These are phyloP conservation scores for Ataeniobius toweri DNA, from an alignment of 2,797 vertebrate species.

Conservation along the genomic window DNA sequence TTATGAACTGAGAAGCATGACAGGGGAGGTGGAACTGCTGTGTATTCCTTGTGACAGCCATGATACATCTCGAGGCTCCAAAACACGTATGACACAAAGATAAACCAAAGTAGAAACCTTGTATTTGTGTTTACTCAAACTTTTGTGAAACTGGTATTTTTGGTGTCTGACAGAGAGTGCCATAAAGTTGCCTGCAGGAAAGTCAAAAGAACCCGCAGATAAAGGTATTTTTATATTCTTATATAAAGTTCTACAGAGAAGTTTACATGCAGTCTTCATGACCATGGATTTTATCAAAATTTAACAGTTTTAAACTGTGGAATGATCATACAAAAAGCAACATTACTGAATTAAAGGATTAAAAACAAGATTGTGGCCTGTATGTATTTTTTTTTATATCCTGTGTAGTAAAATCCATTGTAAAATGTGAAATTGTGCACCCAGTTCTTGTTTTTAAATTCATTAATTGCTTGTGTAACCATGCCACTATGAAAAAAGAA, in stretches of 20 bases:
- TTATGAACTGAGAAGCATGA: conserved; percentile 68
- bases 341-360: neutral
- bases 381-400: no score
- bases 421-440: no score
- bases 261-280: neutral
- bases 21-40: conserved; percentile 54
- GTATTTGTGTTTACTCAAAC: neutral
- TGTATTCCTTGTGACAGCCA: conserved; percentile 61
- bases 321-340: neutral
- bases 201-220: conserved; percentile 24
- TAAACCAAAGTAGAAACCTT: neutral
- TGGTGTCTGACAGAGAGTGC: conserved; percentile 33
- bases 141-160: conserved; percentile 8
- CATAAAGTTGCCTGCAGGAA: neutral
- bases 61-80: conserved; percentile 24
- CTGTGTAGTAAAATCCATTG: no score
- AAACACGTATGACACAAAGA: conserved; percentile 36
- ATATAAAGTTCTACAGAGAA: neutral
- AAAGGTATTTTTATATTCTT: conserved; percentile 26
- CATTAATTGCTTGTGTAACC: neutral
- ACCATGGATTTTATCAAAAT: neutral
- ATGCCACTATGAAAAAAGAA: neutral
- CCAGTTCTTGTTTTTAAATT: neutral
- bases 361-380: neutral
- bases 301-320: neutral